phyloP scores from a whole-genome alignment of 2,113 vertebrate genomes.

The Gymnogyps californianus region DNA sequence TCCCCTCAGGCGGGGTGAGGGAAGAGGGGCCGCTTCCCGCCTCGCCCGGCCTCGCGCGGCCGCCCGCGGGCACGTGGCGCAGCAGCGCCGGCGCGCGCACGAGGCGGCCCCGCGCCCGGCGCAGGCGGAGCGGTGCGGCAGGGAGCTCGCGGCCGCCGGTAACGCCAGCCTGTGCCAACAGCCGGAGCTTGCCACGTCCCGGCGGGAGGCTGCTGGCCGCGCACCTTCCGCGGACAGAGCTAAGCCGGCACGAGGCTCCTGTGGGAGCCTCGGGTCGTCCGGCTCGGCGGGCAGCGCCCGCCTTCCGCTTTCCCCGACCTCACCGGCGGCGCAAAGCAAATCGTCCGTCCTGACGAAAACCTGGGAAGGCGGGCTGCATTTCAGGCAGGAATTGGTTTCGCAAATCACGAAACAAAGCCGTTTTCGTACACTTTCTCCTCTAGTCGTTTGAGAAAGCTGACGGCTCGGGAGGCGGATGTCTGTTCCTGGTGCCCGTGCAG shows the following conservation, averaged over 20 bases:
- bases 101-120: not conserved
- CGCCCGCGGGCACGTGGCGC: not conserved
- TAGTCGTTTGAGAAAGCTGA: not conserved
- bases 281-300: not conserved
- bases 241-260: not conserved
- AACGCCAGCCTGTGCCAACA: rapidly evolving
- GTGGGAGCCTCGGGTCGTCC: not conserved
- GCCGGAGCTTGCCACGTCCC: too few relatives aligned
- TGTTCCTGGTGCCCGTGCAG: not conserved
- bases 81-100: not conserved
- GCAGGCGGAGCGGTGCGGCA: too few relatives aligned
- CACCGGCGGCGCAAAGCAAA: not conserved
- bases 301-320: not conserved
- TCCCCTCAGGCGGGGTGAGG: not conserved
- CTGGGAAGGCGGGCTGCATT: not conserved
- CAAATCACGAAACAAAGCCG: not conserved
- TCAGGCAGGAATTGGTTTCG: not conserved
- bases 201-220: not conserved
- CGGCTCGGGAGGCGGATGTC: not conserved
- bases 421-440: not conserved
- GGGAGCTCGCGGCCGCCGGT: not conserved
- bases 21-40: not conserved
- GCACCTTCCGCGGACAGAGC: too few relatives aligned
- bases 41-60: not conserved
- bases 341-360: not conserved